phyloP scores from a whole-genome alignment of 1,140 invertebrate species.

The Theocolax elegans region DNA sequence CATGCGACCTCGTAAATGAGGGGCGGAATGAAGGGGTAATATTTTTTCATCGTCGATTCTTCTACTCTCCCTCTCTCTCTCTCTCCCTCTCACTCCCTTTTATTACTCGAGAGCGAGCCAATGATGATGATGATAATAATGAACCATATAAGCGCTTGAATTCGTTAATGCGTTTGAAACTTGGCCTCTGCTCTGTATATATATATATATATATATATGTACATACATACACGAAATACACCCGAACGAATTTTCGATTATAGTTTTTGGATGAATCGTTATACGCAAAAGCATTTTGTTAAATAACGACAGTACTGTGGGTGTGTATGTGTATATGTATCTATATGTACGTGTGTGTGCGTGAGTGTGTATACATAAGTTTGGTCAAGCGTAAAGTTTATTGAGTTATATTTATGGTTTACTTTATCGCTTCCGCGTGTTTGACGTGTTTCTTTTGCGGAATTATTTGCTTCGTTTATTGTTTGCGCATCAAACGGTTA shows the following conservation, averaged over 20 bases:
- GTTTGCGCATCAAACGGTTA: not conserved
- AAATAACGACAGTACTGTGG: not conserved
- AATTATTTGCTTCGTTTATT: conserved; percentile 17
- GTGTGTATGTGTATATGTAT: no score
- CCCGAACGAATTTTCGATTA: conserved; percentile 24
- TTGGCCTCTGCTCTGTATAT: no score
- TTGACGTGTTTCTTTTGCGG: not conserved
- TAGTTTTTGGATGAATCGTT: conserved; percentile 20
- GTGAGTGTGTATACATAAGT: no score
- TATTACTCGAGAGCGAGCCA: conserved; percentile 7
- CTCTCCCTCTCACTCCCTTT: not conserved
- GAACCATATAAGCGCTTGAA: not conserved
- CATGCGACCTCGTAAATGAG: conserved; percentile 35
- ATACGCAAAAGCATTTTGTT: conserved; percentile 29
- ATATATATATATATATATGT: no score
- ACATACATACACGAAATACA: not conserved
- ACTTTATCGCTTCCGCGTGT: not conserved
- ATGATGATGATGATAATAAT: conserved; percentile 26
- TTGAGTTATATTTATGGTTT: conserved; percentile 15
- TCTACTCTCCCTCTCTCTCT: not conserved
- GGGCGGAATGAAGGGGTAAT: not conserved
- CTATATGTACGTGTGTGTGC: no score
- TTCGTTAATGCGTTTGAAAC: conserved; percentile 29
- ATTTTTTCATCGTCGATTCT: conserved; percentile 26
- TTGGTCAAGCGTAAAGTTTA: not conserved